Percentiles rank a stretch among this genome's conserved stretches.
phyloP scores from a whole-genome alignment of 1,140 invertebrate species.

The Anastrepha ludens region DNA sequence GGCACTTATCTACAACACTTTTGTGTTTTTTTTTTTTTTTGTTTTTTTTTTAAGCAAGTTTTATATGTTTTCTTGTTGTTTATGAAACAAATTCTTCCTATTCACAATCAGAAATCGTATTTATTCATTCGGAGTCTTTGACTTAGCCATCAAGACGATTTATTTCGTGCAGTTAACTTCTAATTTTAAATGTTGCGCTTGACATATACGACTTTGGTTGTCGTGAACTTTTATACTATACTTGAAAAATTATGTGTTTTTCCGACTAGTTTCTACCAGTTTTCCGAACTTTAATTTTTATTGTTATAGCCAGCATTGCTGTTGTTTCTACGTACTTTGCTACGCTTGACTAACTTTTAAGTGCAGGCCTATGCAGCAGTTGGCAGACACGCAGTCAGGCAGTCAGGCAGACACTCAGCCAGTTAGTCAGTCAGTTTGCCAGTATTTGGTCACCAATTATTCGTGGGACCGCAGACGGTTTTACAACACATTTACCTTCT shows the following conservation, averaged over 20 bases:
- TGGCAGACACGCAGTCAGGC: too few relatives aligned
- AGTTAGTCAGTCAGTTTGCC: too few relatives aligned
- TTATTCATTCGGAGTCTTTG: too few relatives aligned
- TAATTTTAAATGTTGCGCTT: not conserved
- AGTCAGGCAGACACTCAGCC: too few relatives aligned
- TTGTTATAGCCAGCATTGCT: not conserved
- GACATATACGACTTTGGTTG: not conserved
- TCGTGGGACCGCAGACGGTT: not conserved
- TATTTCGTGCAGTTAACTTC: not conserved
- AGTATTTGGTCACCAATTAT: too few relatives aligned
- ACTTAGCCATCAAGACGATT: not conserved
- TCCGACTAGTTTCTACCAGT: not conserved
- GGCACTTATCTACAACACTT: too few relatives aligned
- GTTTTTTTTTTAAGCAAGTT: too few relatives aligned
- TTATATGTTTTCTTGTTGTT: too few relatives aligned
- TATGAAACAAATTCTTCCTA: too few relatives aligned
- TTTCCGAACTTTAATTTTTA: not conserved
- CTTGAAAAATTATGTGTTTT: not conserved
- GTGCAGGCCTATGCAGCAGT: not conserved
- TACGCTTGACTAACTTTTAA: conserved; percentile 7
- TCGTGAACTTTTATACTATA: not conserved
- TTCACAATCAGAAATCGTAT: too few relatives aligned
- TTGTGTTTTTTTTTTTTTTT: too few relatives aligned
- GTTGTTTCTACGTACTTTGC: not conserved
- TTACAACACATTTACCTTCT: not conserved